Evolutionary conservation across 2,888 invertebrate genomes (phyloP).

Genomic region (Peribatodes rhomboidaria): DNA sequence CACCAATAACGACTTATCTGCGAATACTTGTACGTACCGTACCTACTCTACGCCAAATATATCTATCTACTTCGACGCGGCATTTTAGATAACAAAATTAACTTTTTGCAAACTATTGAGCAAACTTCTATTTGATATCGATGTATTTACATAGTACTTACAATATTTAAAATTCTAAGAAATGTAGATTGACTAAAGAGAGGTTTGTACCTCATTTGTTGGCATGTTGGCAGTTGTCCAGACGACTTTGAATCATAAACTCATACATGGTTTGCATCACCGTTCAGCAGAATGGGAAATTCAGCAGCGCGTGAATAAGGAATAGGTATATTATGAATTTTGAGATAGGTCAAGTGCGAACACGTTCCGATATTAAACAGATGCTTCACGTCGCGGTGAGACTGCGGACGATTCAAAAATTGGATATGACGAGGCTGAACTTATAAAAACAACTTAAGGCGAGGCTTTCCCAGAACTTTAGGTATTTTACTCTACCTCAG

Average conservation of each 20-base stretch:
- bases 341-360: not conserved
- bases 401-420: not conserved
- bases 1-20: too few species aligned
- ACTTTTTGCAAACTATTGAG: slow-evolving; percentile 3
- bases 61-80: not conserved
- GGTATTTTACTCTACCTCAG: too few species aligned
- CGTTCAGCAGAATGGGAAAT: slow-evolving; percentile 5
- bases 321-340: not conserved
- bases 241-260: slow-evolving; percentile 57
- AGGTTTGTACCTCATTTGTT: too few species aligned
- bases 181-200: not conserved
- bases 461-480: too few species aligned
- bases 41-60: too few species aligned
- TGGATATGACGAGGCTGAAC: not conserved
- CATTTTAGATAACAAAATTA: slow-evolving; percentile 8
- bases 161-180: not conserved
- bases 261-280: slow-evolving; percentile 41
- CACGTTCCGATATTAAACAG: too few species aligned
- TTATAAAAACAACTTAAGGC: not conserved
- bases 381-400: too few species aligned
- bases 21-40: too few species aligned
- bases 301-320: not conserved
- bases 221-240: slow-evolving; percentile 61
- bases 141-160: not conserved
- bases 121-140: not conserved